phyloP scores from a whole-genome alignment of 2,797 vertebrate species.

The Amazona ochrocephala region DNA sequence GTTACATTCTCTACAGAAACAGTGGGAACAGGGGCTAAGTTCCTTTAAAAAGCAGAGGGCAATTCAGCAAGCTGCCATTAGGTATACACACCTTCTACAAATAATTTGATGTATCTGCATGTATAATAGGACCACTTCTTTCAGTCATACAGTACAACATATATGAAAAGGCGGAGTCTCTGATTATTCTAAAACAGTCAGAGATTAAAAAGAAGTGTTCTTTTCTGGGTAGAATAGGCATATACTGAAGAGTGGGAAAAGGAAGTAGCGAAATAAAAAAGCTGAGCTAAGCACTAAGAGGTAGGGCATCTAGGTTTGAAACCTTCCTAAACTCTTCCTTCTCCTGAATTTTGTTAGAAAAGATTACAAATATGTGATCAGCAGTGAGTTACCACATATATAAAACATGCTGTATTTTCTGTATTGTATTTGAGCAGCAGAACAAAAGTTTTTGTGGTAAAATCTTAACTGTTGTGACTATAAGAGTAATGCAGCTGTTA shows the following conservation, averaged over 20 bases:
- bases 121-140: not conserved
- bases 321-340: not conserved
- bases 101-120: not conserved
- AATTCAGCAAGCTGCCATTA: not conserved
- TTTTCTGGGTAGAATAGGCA: not conserved
- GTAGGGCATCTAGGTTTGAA: not conserved
- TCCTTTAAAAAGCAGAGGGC: not conserved
- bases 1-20: not conserved
- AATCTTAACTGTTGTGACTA: not conserved
- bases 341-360: not conserved
- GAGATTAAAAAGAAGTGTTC: not conserved
- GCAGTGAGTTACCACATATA: not conserved
- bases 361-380: not conserved
- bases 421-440: not conserved
- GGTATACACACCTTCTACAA: not conserved
- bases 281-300: not conserved
- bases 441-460: not conserved
- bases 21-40: not conserved
- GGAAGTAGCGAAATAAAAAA: not conserved
- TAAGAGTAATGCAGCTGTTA: not conserved
- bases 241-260: not conserved
- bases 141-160: not conserved
- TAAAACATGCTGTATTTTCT: not conserved
- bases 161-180: not conserved
- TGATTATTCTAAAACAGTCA: not conserved